Evolutionary conservation across 64 coral and sea anemone genomes (phyloP).

Genomic region (Dendrophyllia cribrosa): DNA sequence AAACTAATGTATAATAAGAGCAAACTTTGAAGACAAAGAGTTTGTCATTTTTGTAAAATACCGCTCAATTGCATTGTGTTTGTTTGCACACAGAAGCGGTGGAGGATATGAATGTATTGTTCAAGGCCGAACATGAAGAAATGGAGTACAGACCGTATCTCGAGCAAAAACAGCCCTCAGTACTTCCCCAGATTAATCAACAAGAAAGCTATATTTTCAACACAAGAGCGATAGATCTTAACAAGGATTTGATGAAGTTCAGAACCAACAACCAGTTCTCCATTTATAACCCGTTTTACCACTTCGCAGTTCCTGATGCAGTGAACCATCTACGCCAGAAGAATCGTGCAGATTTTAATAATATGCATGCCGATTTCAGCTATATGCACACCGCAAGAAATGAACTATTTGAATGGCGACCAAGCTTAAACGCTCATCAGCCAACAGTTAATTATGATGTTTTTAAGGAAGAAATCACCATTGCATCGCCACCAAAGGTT

Average conservation of each 20-base stretch:
- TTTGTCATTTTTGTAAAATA: not conserved
- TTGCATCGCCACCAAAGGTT: not conserved
- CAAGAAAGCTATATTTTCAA: not conserved
- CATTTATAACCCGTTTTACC: constrained; percentile 23
- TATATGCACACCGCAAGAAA: not conserved
- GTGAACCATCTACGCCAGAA: not conserved
- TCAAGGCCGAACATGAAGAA: not conserved
- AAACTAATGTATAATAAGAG: not conserved
- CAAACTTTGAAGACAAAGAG: constrained; percentile 2
- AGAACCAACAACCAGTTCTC: not conserved
- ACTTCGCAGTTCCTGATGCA: not conserved
- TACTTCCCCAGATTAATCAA: not conserved
- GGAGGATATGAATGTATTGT: not conserved
- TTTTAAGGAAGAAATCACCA: not conserved
- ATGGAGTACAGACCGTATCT: not conserved
- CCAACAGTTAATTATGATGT: constrained; percentile 6
- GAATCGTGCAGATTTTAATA: not conserved
- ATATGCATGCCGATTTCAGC: not conserved
- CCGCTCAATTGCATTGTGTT: not conserved
- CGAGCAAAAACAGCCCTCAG: not conserved
- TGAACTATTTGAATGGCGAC: not conserved
- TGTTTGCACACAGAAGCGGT: not conserved
- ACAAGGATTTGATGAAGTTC: not conserved
- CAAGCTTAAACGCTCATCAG: not conserved
- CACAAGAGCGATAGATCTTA: not conserved